Base-by-base conservation (phyloP, 1,140 invertebrate species). In the Coenobita brevimanus region DNA sequence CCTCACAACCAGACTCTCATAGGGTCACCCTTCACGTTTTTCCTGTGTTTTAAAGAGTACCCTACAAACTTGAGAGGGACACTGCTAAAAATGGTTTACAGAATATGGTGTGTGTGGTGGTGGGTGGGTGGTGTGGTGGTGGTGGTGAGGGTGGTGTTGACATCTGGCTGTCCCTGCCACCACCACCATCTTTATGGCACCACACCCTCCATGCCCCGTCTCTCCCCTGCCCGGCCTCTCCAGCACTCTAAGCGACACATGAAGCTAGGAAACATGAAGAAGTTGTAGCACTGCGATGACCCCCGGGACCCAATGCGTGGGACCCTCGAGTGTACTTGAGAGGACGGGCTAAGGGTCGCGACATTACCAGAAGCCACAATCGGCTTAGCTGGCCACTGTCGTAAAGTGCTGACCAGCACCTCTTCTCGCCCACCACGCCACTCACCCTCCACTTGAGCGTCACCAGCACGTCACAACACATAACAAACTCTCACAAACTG, bases 361-460 rank as follows among this genome's bases (percentile, higher is more conserved):
- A 82, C 41, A 62, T 82, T 13, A 62, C 67, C 78, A 71, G 85
- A 80, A 80, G 78, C 85, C 85, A 87, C 85, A 87, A 87, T 87
- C 85, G 85, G 85, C 85, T 87, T 87, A 87, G 73, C 85, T 80
- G 15, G 46, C 85, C 85, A 50, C 75, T 57, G 76, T 87, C 78
- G 85, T 87, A 87, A 87, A 87, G 38, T 81, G 62, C 17, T 54
- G 33, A 85, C 57, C 82, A 62, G n/a, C 71, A 36, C 41, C 71
- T 78, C 76, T 73, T 87, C 76, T 50, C 75, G 33, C 41, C 46
- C 43, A 41, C 67, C n/a, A 27, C 57, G 30, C 41, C 71, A 24
- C n/a, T 54, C 82, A 36, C 82, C 64, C 50, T 17, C 33, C 27
- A 80, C 86, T 24, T 24, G 10, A 24, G 36, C 46, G 54, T 87